These are phyloP conservation scores for Aleadryas rufinucha DNA, from an alignment of 2,113 vertebrate genomes.

Conservation along the genomic window DNA sequence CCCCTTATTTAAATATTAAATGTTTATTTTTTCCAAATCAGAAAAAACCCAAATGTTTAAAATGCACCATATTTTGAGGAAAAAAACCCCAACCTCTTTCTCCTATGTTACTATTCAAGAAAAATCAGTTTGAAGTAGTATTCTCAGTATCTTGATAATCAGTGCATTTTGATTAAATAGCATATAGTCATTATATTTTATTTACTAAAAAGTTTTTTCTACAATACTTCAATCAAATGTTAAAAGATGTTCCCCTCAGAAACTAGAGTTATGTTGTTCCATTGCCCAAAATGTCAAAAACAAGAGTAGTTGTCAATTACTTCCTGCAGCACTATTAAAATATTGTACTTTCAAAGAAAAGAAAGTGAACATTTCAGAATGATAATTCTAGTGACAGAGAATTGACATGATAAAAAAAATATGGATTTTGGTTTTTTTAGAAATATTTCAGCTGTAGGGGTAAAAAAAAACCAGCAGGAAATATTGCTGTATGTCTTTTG, in stretches of 20 bases:
- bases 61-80: too few species aligned
- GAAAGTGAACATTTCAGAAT: neutral
- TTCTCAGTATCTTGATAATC: neutral
- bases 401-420: neutral
- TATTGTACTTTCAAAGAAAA: neutral
- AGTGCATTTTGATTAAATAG: neutral
- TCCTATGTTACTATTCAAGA: neutral
- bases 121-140: neutral
- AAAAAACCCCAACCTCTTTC: neutral
- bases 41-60: neutral
- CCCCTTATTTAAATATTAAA: neutral
- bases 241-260: neutral
- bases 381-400: neutral
- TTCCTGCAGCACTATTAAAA: neutral
- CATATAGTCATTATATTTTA: neutral
- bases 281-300: neutral
- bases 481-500: neutral
- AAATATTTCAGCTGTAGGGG: neutral
- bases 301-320: neutral
- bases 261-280: neutral
- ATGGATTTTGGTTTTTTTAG: rapidly evolving
- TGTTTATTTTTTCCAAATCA: neutral
- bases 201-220: neutral
- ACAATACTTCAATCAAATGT: neutral
- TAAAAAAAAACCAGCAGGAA: neutral